These are phyloP conservation scores for Lepus americanus DNA, from an alignment of 2,113 vertebrate species.

Conservation along the genomic window DNA sequence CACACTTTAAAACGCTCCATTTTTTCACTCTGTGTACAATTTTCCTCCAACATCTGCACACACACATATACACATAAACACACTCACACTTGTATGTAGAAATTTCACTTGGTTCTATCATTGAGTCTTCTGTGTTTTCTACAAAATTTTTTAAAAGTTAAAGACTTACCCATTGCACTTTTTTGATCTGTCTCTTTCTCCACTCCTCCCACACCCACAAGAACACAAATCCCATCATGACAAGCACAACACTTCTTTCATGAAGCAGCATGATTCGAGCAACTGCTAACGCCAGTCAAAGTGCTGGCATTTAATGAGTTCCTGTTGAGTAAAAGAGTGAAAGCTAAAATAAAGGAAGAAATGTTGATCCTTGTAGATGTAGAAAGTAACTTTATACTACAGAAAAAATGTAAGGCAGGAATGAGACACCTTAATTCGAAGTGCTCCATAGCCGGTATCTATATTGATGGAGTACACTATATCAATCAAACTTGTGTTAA, in stretches of 20 bases:
- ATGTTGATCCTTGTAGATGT: neutral
- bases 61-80: neutral
- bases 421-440: neutral
- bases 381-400: neutral
- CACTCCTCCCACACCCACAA: neutral
- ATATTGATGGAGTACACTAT: neutral
- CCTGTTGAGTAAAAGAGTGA: conserved; percentile 22
- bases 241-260: neutral
- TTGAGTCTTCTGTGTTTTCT: too few relatives aligned
- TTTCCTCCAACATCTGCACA: neutral
- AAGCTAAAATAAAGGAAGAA: conserved; percentile 18
- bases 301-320: neutral
- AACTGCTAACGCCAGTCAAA: neutral
- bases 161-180: neutral
- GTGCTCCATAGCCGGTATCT: neutral
- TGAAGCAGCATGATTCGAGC: neutral
- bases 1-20: neutral
- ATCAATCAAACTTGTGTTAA: neutral
- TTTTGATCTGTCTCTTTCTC: neutral
- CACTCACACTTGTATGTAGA: too few relatives aligned
- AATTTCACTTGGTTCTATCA: too few relatives aligned
- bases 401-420: neutral
- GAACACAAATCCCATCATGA: neutral
- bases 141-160: too few relatives aligned
- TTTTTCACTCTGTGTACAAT: neutral